These are phyloP conservation scores for Enoplosus armatus DNA, from an alignment of 2,797 vertebrate genomes.

Conservation along the genomic window DNA sequence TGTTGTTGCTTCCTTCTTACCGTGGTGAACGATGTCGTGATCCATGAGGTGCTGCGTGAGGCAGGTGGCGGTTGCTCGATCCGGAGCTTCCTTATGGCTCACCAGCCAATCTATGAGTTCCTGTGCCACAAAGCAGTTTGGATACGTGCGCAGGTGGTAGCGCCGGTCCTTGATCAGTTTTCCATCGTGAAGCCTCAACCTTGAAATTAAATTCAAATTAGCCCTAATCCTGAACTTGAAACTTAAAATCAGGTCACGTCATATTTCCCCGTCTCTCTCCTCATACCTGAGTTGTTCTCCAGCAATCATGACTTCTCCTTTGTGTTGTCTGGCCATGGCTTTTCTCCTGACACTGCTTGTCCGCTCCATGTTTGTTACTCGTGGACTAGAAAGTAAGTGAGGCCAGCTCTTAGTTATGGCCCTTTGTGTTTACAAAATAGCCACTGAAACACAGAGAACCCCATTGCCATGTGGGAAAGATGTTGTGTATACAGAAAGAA, in stretches of 20 bases:
- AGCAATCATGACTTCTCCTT: conserved; percentile 91
- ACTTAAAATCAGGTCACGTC: neutral
- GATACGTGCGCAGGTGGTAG: conserved; percentile 89
- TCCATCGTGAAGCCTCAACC: conserved; percentile 90
- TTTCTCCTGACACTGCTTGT: conserved; percentile 82
- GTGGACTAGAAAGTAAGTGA: conserved; percentile 34
- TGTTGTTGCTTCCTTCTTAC: conserved; percentile 68
- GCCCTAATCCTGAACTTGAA: neutral
- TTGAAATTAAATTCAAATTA: conserved; percentile 61
- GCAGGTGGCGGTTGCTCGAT: conserved; percentile 85
- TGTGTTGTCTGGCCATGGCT: conserved; percentile 84
- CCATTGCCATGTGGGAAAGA: conserved; percentile 57
- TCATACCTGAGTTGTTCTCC: conserved; percentile 92
- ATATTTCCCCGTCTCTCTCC: neutral
- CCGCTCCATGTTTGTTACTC: conserved; percentile 83
- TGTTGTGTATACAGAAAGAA: conserved; percentile 81
- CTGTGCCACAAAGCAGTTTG: conserved; percentile 91
- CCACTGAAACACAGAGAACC: conserved; percentile 46
- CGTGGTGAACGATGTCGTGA: conserved; percentile 91
- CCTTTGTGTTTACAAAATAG: conserved; percentile 82
- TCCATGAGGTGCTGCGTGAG: conserved; percentile 93
- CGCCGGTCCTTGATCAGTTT: conserved; percentile 91
- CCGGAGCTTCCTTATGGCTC: conserved; percentile 88
- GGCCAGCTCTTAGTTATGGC: conserved; percentile 47
- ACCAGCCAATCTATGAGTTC: conserved; percentile 91